A percentile compares a stretch with the other conserved stretches of the same genome.
Evolutionary conservation across 2,113 vertebrate genomes (phyloP).

Genomic region (Ceratotherium simum): DNA sequence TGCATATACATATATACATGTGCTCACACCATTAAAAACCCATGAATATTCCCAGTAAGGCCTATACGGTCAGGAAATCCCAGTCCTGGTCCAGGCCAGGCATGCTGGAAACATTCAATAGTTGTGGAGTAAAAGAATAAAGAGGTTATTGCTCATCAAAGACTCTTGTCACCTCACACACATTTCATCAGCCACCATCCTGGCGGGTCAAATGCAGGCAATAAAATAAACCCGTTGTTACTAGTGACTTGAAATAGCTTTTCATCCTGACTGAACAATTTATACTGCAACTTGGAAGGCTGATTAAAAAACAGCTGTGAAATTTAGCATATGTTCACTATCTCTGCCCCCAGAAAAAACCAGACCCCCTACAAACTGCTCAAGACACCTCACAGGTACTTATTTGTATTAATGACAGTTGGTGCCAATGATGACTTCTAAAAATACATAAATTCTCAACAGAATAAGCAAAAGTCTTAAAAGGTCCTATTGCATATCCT

Average conservation of each 20-base stretch:
- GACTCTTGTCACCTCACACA: not conserved
- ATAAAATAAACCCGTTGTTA: not conserved
- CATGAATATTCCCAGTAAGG: rapidly evolving
- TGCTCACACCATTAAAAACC: not conserved
- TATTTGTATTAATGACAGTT: not conserved
- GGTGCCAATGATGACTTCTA: not conserved
- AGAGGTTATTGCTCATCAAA: not conserved
- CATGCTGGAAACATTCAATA: rapidly evolving
- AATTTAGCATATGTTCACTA: not conserved
- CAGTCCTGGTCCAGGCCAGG: not conserved
- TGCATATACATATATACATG: rapidly evolving
- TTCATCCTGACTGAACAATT: not conserved
- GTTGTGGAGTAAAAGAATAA: not conserved
- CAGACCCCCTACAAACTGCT: not conserved
- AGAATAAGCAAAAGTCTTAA: slow-evolving; percentile 9
- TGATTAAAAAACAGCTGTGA: not conserved
- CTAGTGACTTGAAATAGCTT: slow-evolving; percentile 17
- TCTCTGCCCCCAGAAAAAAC: not conserved
- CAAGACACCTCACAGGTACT: not conserved
- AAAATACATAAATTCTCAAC: not conserved
- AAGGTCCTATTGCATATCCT: not conserved
- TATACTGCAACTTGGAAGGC: not conserved
- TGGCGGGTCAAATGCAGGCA: not conserved
- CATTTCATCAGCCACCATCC: not conserved
- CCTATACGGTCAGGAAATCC: not conserved